Conservation (phyloP, 2,797 vertebrate genomes). For the Hoplostethus atlanticus region DNA sequence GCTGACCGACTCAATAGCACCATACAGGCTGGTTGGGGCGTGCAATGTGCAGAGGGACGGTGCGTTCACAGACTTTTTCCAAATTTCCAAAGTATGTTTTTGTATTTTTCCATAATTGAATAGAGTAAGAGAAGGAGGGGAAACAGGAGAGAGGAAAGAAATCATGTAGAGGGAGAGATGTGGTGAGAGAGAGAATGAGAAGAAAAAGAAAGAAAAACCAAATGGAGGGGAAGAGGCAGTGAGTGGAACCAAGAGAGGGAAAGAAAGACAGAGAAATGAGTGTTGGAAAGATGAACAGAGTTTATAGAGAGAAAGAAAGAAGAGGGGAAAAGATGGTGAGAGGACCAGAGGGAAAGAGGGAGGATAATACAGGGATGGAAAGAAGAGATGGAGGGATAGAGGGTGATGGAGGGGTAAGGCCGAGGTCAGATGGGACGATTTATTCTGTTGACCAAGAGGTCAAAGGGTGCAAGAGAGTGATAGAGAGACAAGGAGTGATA, state of each 20-base stretch:
- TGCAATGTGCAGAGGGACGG: too few species aligned
- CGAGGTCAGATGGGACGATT: too few species aligned
- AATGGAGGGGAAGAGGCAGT: neutral
- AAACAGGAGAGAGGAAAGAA: neutral
- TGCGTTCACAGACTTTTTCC: neutral
- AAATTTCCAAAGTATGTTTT: neutral
- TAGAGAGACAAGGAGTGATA: neutral
- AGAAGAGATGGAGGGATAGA: neutral
- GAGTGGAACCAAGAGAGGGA: slow-evolving; percentile 4
- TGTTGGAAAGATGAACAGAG: neutral
- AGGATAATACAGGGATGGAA: too few species aligned
- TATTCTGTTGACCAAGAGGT: neutral
- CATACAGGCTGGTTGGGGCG: too few species aligned
- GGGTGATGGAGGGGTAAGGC: neutral
- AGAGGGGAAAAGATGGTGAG: neutral
- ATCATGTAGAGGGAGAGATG: neutral
- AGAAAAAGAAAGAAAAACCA: neutral
- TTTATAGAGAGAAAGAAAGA: too few species aligned
- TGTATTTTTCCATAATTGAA: slow-evolving; percentile 11
- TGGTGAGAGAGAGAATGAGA: neutral
- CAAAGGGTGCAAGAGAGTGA: neutral
- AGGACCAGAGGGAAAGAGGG: neutral
- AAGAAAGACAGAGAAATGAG: too few species aligned
- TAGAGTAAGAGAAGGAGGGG: neutral
- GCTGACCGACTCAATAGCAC: too few species aligned